Evolutionary conservation across 2,113 vertebrate genomes (phyloP), one percentile per base, ranked within the genome.

Genomic region (Cyanistes caeruleus): DNA sequence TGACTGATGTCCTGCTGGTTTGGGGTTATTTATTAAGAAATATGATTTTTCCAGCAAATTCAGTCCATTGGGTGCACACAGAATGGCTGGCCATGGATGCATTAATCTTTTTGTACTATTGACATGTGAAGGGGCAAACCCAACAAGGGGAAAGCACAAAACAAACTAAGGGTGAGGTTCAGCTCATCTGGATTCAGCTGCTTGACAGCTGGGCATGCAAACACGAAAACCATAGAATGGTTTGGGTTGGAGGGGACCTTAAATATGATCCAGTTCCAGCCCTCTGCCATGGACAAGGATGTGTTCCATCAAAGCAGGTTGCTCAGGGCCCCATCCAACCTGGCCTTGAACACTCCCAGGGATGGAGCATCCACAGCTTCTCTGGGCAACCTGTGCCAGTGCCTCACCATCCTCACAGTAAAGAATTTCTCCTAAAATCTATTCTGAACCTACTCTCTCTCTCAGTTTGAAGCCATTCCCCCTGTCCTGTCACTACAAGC

Each of bases 1-100:
- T 84, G 51, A 60, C 16, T 3, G 2, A 37, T 1, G 1, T 17
- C 44, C 23, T 74, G 18, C 22, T 35, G 6, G 41, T 16, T 70
- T 11, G 7, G 22, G 13, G 24, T 28, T 52, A 70, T 44, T 67
- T 49, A 33, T 30, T 2, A 5, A 48, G 22, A 80, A 89, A 91
- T 23, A 14, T 52, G 49, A 79, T 23, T 39, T 84, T 81, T 39
- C n/a, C 24, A 37, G 55, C 3, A 0, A 35, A 41, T 21, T 74
- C n/a, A 43, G 43, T 23, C 35, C 14, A 11, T 60, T 55, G 31
- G 20, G 15, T 0, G 0, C 27, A 70, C 1, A 7, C 46, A 49
- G 53, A 65, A 64, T 49, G 55, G 18, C 16, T 81, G 46, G 11
- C 22, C 24, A 22, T 41, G 55, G 59, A n/a, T 49, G 35, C 15